Evolutionary conservation across 2,888 invertebrate genomes (phyloP), one percentile per base, ranked within the genome.

Genomic region (Pardosa pseudoannulata): DNA sequence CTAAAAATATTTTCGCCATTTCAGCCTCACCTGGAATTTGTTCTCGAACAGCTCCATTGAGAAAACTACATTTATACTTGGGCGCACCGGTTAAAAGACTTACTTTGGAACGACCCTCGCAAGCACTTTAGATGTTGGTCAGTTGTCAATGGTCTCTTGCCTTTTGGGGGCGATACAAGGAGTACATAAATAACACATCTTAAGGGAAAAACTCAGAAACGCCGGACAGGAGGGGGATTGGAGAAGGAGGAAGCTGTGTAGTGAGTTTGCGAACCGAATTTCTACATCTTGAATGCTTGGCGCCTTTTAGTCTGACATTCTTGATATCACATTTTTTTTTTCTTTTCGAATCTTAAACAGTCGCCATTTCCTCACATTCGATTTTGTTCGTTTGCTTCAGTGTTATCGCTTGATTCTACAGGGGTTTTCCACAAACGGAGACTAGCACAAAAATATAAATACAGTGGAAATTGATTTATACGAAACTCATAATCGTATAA

Each of bases 61-160:
- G 68, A 62, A 81, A 81, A 81, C 74, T 41, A 70, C 80, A 65
- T 41, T 81, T 71, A 71, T 82, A 70, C 64, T 46, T 19, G 27
- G 56, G 32, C 39, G 29, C 71, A 56, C 11, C 36, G 46, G 65
- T 65, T 72, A 83, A 76, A 76, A 76, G 82, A 83, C 71, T 32
- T 65, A 41, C 71, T 83, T 72, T 65, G 74, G 75, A 81, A 81
- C 81, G 73, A 81, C 75, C 70, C 36, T 81, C 27, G 70, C 75
- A 62, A 81, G 81, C 75, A 75, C 81, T 81, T 81, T 75, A 81
- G 75, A 70, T 81, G 75, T 62, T 75, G 76, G 76, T 71, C 82
- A 83, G 72, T 76, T 83, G 76, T 76, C 82, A 76, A 81, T 74
- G 62, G 32, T 70, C 7, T 1, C 19, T 76, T 83, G 76, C 82